These are phyloP conservation scores for Leucophora obtusa DNA, from an alignment of 2,888 invertebrate species.

Conservation along the genomic window DNA sequence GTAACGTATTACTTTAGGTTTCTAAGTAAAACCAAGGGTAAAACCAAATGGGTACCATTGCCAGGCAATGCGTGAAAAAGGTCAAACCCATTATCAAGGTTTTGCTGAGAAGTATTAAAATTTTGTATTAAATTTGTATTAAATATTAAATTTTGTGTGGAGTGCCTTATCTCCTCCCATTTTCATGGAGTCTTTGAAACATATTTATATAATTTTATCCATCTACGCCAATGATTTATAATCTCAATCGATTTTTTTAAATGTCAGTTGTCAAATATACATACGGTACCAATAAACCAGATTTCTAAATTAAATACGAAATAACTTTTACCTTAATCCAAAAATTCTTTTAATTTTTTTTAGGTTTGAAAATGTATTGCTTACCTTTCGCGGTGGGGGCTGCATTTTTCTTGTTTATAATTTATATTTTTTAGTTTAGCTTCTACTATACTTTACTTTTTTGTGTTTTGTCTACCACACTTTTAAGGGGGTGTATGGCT, in stretches of 20 bases:
- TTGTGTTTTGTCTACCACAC: slow-evolving; percentile 47
- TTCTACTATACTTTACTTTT: slow-evolving; percentile 54
- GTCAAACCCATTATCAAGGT: no score
- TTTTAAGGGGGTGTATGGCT: slow-evolving; percentile 35
- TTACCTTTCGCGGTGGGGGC: slow-evolving; percentile 92
- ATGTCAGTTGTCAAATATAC: neutral
- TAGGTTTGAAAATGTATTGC: slow-evolving; percentile 67
- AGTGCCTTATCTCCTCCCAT: no score
- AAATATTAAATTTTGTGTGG: no score
- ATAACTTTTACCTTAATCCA: slow-evolving; percentile 50
- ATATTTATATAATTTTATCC: no score
- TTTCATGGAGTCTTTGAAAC: no score
- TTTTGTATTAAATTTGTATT: no score
- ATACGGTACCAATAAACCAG: no score
- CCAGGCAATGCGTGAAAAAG: no score
- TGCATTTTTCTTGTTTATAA: slow-evolving; percentile 81
- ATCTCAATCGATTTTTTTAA: neutral
- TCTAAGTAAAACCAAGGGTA: no score
- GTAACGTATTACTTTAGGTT: no score
- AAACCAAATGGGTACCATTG: no score
- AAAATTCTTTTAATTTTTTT: slow-evolving; percentile 23
- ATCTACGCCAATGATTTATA: neutral
- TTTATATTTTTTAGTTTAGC: slow-evolving; percentile 37
- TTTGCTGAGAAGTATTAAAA: no score
- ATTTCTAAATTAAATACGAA: slow-evolving; percentile 7